A percentile compares a stretch with the other conserved stretches of the same genome.
These are phyloP conservation scores for Pogonus chalceus DNA, from an alignment of 1,140 invertebrate species.

Conservation along the genomic window DNA sequence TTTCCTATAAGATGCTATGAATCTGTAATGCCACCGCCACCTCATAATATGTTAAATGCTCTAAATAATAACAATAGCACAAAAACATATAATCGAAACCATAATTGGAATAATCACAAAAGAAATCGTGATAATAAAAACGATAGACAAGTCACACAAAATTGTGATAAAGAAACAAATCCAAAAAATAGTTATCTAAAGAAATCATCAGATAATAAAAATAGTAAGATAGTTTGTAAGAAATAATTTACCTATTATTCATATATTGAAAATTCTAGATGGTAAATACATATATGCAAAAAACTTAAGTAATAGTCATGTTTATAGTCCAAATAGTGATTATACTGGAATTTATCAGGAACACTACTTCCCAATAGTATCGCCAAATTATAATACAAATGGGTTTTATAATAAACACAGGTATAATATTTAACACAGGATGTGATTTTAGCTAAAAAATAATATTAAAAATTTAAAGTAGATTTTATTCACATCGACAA, in stretches of 20 bases:
- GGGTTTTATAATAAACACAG: not conserved
- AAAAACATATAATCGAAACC: not conserved
- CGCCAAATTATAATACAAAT: not conserved
- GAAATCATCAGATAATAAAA: not conserved
- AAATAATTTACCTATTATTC: not conserved
- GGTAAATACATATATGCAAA: not conserved
- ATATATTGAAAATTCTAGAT: not conserved
- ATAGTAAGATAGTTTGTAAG: not conserved
- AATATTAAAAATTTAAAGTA: not conserved
- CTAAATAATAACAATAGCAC: slow-evolving; percentile 3
- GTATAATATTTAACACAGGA: not conserved
- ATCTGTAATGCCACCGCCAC: slow-evolving; percentile 2
- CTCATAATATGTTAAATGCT: not conserved
- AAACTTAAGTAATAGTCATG: not conserved
- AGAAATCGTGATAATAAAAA: not conserved
- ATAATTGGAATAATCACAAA: not conserved
- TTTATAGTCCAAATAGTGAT: not conserved
- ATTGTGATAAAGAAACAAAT: not conserved
- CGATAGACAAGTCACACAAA: not conserved
- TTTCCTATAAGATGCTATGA: not conserved
- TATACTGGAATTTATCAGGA: not conserved
- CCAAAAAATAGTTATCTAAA: not conserved
- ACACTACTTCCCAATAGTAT: not conserved
- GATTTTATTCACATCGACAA: not conserved
- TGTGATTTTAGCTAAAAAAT: not conserved